Percentiles rank a stretch among this genome's conserved stretches.
These are phyloP conservation scores for Pomacea canaliculata DNA, from an alignment of 2,888 invertebrate species.

Conservation along the genomic window DNA sequence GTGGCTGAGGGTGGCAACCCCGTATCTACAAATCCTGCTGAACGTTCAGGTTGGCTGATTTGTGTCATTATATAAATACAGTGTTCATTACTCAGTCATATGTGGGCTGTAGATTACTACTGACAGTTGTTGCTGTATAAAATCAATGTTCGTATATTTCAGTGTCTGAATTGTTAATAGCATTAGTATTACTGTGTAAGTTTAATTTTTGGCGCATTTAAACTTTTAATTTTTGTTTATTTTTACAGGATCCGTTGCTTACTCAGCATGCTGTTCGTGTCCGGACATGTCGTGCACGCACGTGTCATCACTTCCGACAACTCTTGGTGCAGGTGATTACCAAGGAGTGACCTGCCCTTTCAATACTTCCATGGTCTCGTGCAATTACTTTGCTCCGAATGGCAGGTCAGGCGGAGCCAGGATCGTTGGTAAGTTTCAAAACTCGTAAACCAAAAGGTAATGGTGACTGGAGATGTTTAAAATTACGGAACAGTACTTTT, in stretches of 20 bases:
- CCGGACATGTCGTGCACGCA: not conserved
- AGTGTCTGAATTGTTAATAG: no score
- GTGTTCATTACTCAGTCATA: no score
- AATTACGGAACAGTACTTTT: no score
- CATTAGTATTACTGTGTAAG: no score
- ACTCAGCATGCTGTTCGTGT: slow-evolving; percentile 18
- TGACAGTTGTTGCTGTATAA: no score
- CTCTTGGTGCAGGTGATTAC: not conserved
- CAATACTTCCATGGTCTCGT: slow-evolving; percentile 8
- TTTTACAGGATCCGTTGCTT: not conserved
- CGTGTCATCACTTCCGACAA: not conserved
- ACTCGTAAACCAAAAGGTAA: no score
- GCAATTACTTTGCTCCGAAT: slow-evolving; percentile 7
- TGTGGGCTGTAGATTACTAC: no score
- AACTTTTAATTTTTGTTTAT: no score
- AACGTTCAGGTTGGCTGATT: slow-evolving; percentile 7
- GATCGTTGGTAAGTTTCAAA: not conserved
- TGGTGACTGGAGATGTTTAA: no score
- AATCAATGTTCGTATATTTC: no score
- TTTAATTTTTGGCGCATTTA: no score
- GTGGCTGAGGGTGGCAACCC: slow-evolving; percentile 18
- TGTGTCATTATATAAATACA: no score
- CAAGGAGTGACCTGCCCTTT: slow-evolving; percentile 7
- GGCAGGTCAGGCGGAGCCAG: slow-evolving; percentile 12
- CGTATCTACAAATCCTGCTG: not conserved